A percentile compares a stretch with the other conserved stretches of the same genome.
Conservation (phyloP, 2,797 vertebrate species). For the Gallinago stenura region DNA sequence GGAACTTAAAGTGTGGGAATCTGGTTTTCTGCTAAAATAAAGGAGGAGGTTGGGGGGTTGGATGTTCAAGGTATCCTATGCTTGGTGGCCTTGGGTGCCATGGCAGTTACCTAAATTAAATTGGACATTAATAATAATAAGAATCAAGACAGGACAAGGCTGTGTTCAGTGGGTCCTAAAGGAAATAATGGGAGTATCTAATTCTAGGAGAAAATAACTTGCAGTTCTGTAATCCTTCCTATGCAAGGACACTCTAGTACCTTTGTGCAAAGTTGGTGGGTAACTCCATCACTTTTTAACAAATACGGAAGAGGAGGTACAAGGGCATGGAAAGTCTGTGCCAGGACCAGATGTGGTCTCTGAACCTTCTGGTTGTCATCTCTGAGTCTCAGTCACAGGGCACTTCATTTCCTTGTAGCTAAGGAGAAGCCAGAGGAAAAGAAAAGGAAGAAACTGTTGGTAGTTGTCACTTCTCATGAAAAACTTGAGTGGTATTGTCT, state of each 20-base stretch:
- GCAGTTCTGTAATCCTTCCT: background rate
- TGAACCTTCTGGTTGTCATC: background rate
- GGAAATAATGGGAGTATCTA: background rate
- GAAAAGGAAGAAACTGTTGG: background rate
- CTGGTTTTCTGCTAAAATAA: background rate
- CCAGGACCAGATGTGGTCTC: background rate
- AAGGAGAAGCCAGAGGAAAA: background rate
- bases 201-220: background rate
- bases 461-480: background rate
- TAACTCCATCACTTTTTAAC: background rate
- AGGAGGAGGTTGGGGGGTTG: rapidly evolving
- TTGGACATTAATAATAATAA: background rate
- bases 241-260: background rate
- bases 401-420: background rate
- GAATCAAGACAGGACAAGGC: background rate
- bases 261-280: background rate
- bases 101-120: background rate
- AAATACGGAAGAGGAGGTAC: background rate
- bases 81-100: background rate
- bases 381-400: background rate
- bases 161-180: background rate
- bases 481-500: background rate
- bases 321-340: background rate
- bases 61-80: background rate
- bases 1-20: background rate